Evolutionary conservation across 2,888 invertebrate genomes (phyloP), one percentile per base, ranked within the genome.

Genomic region (Coenonympha glycerion): DNA sequence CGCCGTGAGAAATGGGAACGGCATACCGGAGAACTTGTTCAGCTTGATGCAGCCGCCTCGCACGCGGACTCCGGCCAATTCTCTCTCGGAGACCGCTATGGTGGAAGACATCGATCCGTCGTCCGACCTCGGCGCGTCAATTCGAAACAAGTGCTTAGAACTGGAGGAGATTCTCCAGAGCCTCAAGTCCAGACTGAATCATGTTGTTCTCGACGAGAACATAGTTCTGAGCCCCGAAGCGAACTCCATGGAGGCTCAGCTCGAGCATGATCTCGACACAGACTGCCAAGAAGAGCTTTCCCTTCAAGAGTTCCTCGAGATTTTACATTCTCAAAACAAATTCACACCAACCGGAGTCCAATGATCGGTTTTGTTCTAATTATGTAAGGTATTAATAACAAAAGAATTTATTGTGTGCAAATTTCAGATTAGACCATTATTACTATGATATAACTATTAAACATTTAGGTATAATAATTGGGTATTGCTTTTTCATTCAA

Each of bases 211-310:
- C 49, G 87, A 87, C 42, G 87, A 87, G 60, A 87, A 88, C 51
- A 88, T 88, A 39, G 76, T 88, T 2, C 69, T 88, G 6, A 88
- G 88, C 52, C 88, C 88, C 1, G 88, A 88, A 36, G 86, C 78
- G 1, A 86, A 86, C 63, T 86, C 86, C 0, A 66, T 84, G 65
- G 88, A 88, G 60, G 82, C 87, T 6, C 80, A 88, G 60, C 68
- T 88, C 3, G 87, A 88, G 61, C 86, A 87, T 53, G 88, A 88
- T 58, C 64, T 88, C 59, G 87, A 88, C 53, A 88, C 88, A 3
- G 88, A 87, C 54, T 87, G 87, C 52, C 87, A 87, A 61, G 88
- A 88, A 59, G 88, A 88, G 41, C 65, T 88, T 37, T 87, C 88
- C 13, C 72, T 88, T 5, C 88, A 87, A 58, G 88, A 88, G 60